Evolutionary conservation across 2,113 vertebrate genomes (phyloP).

Genomic region (Carlito syrichta): DNA sequence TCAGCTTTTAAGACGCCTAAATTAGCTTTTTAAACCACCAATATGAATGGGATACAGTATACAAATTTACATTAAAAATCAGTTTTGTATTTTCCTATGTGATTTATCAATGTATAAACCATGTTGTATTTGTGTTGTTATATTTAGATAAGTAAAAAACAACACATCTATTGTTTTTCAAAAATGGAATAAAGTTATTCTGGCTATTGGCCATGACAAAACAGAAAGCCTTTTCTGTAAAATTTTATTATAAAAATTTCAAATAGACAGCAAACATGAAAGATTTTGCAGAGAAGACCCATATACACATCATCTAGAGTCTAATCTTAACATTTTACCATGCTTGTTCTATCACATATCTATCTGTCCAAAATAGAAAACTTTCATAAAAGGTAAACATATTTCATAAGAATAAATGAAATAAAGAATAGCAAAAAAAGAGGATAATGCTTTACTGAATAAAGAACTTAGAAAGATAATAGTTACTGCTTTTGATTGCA

Average conservation of each 20-base stretch:
- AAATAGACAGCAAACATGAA: constrained; percentile 41
- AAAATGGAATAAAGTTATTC: constrained; percentile 19
- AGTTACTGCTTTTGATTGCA: constrained; percentile 67
- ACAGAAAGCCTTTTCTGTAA: not conserved
- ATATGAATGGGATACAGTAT: not conserved
- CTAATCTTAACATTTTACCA: not conserved
- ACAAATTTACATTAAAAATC: constrained; percentile 12
- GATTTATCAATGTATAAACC: not conserved
- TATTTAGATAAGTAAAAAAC: constrained; percentile 52
- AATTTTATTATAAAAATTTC: constrained; percentile 18
- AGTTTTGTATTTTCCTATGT: constrained; percentile 14
- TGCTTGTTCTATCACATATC: not conserved
- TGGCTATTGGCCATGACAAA: not conserved
- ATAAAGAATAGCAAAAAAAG: constrained; percentile 59
- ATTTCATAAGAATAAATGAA: constrained; percentile 63
- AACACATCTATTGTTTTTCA: constrained; percentile 45
- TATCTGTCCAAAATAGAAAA: not conserved
- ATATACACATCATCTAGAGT: not conserved
- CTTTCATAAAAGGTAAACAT: constrained; percentile 67
- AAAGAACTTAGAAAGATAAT: constrained; percentile 69
- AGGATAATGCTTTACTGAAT: constrained; percentile 70
- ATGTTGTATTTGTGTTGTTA: constrained; percentile 17
- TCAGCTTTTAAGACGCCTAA: not conserved
- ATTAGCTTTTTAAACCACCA: not conserved
- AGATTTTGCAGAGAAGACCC: not conserved